Percentiles rank a stretch among this genome's conserved stretches.
phyloP scores from a whole-genome alignment of 37 sponge, comb jelly and placozoan species.

The Mnemiopsis leidyi region DNA sequence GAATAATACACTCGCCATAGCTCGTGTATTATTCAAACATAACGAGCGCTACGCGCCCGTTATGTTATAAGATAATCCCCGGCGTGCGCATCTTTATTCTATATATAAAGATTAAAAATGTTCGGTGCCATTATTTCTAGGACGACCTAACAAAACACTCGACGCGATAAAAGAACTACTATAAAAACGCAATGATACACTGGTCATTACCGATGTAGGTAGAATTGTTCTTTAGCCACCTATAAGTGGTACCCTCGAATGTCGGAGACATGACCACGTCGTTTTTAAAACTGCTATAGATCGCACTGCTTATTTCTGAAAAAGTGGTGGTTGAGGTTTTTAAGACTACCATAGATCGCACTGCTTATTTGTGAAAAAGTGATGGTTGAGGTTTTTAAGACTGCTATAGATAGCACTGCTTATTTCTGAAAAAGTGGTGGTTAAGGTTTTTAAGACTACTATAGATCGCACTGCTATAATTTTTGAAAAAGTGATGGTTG shows the following conservation, averaged over 20 bases:
- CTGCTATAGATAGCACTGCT: background rate
- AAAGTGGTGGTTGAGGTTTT: too few species aligned
- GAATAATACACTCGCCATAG: too few species aligned
- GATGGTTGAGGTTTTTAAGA: background rate
- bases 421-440: too few species aligned
- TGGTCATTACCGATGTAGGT: background rate
- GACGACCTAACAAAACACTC: too few species aligned
- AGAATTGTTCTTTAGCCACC: background rate
- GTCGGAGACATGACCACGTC: background rate
- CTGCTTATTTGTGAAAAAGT: conserved; percentile 5
- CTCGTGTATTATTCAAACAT: too few species aligned
- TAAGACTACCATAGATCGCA: background rate
- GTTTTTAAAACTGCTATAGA: background rate
- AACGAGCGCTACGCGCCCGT: too few species aligned
- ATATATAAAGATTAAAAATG: too few species aligned
- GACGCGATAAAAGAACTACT: too few species aligned
- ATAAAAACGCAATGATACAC: background rate
- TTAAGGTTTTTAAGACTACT: background rate
- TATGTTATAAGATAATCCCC: too few species aligned
- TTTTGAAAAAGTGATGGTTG: too few species aligned
- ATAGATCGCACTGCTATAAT: background rate
- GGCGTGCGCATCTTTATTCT: too few species aligned
- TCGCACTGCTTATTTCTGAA: background rate
- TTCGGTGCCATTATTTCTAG: too few species aligned
- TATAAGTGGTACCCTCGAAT: background rate